Evolutionary conservation across 2,113 vertebrate genomes (phyloP).

Genomic region (Parus major): DNA sequence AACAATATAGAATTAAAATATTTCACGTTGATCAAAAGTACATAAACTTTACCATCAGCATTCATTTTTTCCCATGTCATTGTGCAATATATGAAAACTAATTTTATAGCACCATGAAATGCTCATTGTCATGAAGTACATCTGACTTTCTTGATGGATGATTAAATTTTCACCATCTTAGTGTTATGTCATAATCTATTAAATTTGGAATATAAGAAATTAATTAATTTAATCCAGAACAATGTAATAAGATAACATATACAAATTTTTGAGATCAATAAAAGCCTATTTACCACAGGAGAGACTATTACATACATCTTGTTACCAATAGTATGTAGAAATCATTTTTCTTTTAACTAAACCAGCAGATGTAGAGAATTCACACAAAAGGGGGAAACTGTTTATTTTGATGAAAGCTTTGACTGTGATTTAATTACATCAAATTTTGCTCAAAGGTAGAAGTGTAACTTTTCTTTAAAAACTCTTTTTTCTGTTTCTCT

Average conservation of each 20-base stretch:
- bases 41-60: background rate
- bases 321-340: background rate
- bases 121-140: background rate
- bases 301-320: background rate
- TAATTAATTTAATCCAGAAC: background rate
- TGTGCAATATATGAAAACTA: background rate
- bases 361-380: background rate
- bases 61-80: background rate
- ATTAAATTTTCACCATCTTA: background rate
- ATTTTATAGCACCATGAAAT: background rate
- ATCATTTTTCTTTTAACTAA: background rate
- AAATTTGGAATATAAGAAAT: background rate
- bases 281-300: background rate
- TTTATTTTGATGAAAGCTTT: background rate
- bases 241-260: background rate
- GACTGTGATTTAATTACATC: background rate
- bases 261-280: background rate
- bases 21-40: background rate
- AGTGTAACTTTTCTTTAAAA: too few species aligned
- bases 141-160: background rate
- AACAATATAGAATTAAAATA: background rate
- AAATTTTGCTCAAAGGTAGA: background rate
- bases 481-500: too few species aligned
- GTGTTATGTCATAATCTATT: background rate
- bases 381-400: rapidly evolving